These are phyloP conservation scores for Menidia beryllina DNA, from an alignment of 2,113 vertebrate species.

Conservation along the genomic window DNA sequence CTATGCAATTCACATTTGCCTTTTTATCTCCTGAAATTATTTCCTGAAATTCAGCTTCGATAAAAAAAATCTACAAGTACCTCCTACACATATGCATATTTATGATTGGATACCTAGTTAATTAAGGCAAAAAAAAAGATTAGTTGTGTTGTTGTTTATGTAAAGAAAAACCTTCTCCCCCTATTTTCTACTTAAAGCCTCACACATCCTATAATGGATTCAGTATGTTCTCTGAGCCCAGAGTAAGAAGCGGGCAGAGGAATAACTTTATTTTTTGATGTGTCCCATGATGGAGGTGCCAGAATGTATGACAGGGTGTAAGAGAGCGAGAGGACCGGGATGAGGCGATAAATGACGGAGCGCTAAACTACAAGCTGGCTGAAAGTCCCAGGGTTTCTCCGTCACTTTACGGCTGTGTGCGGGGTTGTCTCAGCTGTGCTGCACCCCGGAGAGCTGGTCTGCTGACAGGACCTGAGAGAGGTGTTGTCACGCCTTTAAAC, in stretches of 20 bases:
- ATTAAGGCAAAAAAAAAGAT: neutral
- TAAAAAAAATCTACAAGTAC: too few species aligned
- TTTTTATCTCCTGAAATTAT: neutral
- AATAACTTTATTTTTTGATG: slow-evolving; percentile 60
- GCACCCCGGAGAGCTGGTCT: slow-evolving; percentile 41
- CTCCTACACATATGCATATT: neutral
- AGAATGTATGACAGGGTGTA: slow-evolving; percentile 58
- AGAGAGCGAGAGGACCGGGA: slow-evolving; percentile 24
- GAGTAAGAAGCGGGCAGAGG: neutral
- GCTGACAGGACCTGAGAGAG: slow-evolving; percentile 51
- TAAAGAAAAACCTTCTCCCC: too few species aligned
- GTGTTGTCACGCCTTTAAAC: slow-evolving; percentile 73
- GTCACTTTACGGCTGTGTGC: slow-evolving; percentile 68
- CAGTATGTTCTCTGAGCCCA: neutral
- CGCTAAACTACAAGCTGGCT: slow-evolving; percentile 60
- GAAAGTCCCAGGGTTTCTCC: slow-evolving; percentile 57
- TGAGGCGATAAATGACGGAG: slow-evolving; percentile 50
- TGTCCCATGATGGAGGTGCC: slow-evolving; percentile 61
- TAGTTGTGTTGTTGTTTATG: too few species aligned
- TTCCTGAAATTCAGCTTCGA: too few species aligned
- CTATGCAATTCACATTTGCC: neutral
- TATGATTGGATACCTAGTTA: neutral
- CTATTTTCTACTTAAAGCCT: neutral
- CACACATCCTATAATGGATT: neutral
- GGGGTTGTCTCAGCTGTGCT: slow-evolving; percentile 11